Evolutionary conservation across 2,113 vertebrate species (phyloP), one percentile per base, ranked within the genome.

Genomic region (Canis aureus): DNA sequence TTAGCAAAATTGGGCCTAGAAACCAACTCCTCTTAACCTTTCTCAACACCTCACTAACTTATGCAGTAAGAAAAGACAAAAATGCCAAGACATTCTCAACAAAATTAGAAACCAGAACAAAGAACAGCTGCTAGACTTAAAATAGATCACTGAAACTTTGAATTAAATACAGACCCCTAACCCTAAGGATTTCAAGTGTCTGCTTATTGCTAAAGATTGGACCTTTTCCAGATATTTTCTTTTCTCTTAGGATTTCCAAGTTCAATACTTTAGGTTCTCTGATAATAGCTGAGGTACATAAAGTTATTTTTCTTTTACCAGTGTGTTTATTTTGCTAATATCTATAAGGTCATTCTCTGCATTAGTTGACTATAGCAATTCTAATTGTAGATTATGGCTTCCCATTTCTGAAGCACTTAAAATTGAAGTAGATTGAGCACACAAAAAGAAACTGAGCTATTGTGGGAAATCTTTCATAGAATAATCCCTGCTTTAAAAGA

Each of bases 71-170:
- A 93, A 69, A 89, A 96, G 38, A 92, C 57, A 89, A 82, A 85
- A 81, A 69, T 87, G 60, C 51, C 49, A 83, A 91, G 80, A 55
- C 27, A 35, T 25, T 74, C 43, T 62, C 60, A 29, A 60, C 90
- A 83, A 88, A 94, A 27, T 94, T 81, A 59, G 60, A 85, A 97
- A 43, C 22, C n/a, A 85, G 90, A 57, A n/a, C 17, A 88, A 94
- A 92, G 53, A 86, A 69, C 69, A 97, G 60, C 53, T 94, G 88
- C 53, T 83, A 66, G 38, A 8, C 82, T 92, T 89, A 95, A 88
- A 88, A 60, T 32, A 94, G 85, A 53, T 43, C 84, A 35, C 0
- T 27, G 67, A 59, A 95, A 74, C 91, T 92, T 60, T n/a, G 69
- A 92, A 81, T 94, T 92, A 94, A 89, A 43, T 87, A 83, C 27